These are phyloP conservation scores for Chinchilla lanigera DNA, from an alignment of 2,113 vertebrate genomes.

Conservation along the genomic window DNA sequence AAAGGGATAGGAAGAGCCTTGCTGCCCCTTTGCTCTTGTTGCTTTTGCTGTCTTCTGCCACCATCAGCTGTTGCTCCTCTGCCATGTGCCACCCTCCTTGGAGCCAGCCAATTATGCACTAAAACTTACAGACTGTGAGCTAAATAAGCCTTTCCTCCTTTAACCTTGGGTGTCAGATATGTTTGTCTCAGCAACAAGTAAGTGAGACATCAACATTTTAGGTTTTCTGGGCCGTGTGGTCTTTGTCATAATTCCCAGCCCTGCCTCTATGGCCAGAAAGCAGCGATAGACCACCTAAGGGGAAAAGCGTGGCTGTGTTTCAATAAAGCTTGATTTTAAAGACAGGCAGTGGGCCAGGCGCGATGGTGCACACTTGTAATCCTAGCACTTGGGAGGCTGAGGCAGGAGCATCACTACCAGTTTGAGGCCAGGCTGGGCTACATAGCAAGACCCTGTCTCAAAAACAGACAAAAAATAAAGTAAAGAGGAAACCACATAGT, in stretches of 20 bases:
- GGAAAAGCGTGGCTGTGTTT: background rate
- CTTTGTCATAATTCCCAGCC: background rate
- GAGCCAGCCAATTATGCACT: no score
- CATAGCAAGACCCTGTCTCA: background rate
- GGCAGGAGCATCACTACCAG: background rate
- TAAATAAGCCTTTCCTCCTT: no score
- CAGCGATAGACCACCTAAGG: no score
- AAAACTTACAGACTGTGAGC: no score
- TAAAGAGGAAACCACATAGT: background rate
- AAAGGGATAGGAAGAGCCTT: no score
- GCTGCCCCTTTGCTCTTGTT: no score
- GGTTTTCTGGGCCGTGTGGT: background rate
- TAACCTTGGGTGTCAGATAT: no score
- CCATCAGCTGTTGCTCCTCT: no score
- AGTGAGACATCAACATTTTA: background rate
- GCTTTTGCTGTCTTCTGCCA: no score
- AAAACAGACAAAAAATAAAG: background rate
- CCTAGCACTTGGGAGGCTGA: background rate
- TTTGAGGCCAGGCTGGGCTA: background rate
- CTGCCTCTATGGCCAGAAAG: background rate
- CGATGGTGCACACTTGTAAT: background rate
- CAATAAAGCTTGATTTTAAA: constrained; percentile 12
- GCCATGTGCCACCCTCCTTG: no score
- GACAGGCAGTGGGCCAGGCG: background rate
- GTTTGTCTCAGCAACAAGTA: no score